Conservation (phyloP, 1,140 invertebrate species). For the Diuraphis noxia region DNA sequence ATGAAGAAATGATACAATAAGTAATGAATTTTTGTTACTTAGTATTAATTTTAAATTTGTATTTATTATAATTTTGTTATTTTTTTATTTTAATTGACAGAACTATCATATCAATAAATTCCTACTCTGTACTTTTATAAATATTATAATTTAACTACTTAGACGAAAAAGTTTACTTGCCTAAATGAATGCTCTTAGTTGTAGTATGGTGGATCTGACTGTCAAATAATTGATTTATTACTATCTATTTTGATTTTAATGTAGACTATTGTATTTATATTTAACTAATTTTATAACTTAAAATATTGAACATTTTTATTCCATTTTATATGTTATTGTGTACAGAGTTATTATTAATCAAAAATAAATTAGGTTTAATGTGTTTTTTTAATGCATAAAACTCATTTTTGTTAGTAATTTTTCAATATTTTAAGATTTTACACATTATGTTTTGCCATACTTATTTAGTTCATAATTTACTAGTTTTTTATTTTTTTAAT, state of each 20-base stretch:
- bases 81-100: neutral
- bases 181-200: neutral
- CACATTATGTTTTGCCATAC: neutral
- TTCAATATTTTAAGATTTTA: neutral
- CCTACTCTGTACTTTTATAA: constrained; percentile 46
- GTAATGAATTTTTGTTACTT: constrained; percentile 9
- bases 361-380: neutral
- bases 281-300: neutral
- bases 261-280: neutral
- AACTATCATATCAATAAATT: constrained; percentile 44
- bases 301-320: neutral
- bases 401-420: neutral
- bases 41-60: neutral
- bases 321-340: neutral
- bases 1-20: constrained; percentile 49
- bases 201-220: neutral
- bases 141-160: constrained; percentile 3
- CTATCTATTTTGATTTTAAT: neutral
- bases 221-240: neutral
- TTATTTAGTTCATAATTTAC: neutral
- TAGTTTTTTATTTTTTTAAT: neutral
- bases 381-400: neutral
- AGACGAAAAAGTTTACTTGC: neutral
- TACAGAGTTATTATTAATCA: neutral
- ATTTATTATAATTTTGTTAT: neutral